A percentile compares a stretch with the other conserved stretches of the same genome.
Conservation (phyloP, 2,113 vertebrate species). For the Phaethornis superciliosus region DNA sequence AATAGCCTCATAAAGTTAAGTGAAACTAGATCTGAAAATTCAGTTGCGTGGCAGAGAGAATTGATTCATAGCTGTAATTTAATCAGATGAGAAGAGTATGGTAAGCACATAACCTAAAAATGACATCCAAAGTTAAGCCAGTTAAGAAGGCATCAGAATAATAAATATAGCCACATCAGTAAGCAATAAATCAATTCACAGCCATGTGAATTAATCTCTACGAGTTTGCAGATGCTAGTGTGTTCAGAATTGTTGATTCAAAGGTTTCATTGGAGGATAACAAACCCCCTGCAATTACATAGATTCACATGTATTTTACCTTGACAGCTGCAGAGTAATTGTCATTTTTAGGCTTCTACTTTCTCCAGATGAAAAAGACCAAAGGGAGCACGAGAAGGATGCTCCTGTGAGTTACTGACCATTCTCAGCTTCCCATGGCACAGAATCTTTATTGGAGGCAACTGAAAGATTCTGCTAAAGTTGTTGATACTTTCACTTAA, state of each 20-base stretch:
- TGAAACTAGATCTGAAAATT: conserved; percentile 18
- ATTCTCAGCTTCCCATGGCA: not conserved
- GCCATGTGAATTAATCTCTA: conserved; percentile 1
- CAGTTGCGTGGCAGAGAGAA: not conserved
- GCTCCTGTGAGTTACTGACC: not conserved
- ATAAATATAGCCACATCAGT: conserved; percentile 38
- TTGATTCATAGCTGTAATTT: conserved; percentile 31
- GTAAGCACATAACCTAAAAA: conserved; percentile 45
- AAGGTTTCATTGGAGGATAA: not conserved
- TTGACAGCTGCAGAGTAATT: not conserved
- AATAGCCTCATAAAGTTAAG: conserved; percentile 20
- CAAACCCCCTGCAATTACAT: not conserved
- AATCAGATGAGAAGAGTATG: conserved; percentile 3
- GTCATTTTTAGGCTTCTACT: not conserved
- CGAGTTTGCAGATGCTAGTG: not conserved
- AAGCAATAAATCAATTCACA: conserved; percentile 39
- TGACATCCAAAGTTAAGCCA: conserved; percentile 32
- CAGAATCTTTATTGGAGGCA: not conserved
- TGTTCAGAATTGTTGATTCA: not conserved
- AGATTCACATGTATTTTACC: not conserved
- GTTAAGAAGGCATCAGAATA: conserved; percentile 36
- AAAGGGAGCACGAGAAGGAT: not conserved
- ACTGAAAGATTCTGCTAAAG: not conserved
- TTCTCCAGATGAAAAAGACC: not conserved
- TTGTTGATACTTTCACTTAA: not conserved